Evolutionary conservation across 2,797 vertebrate species (phyloP), one percentile per base, ranked within the genome.

Genomic region (Perodicticus potto): DNA sequence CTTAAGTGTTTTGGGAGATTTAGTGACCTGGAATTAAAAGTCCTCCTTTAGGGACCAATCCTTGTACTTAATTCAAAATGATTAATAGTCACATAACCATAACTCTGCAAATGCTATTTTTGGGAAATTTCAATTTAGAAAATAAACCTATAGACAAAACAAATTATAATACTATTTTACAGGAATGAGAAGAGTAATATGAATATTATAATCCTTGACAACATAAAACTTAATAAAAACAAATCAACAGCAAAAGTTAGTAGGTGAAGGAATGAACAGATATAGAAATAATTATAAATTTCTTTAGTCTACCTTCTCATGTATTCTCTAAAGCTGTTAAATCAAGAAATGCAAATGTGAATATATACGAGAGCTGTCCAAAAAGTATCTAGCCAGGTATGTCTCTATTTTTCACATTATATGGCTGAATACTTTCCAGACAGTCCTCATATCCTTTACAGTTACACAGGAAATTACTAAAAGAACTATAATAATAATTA

Each of bases 401-500:
- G 4, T 53, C 49, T 53, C 49, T 53, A 53, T 14, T 53, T 53
- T 53, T 53, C 49, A 53, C 14, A 3, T 53, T 16, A 53, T 53
- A 53, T 53, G 49, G 49, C 49, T 53, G 49, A 4, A 53, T 53
- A 53, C 49, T 53, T 53, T 53, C 49, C 14, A 53, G 49, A 16
- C 3, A 53, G 49, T 14, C 14, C 49, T 53, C 49, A 25, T 59
- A 70, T 89, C 32, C 55, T n/a, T 59, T 86, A 45, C 17, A 53
- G 25, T 43, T 81, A 74, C 57, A 61, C 92, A 92, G 34, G 17
- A 61, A 88, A 88, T 78, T 90, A 83, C 32, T 10, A 69, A 40
- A 93, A 72, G 69, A 91, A 84, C 57, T 86, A 49, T 78, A 86
- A 63, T 95, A 86, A 89, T 34, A 23, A 82, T 73, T 17, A 45